Base-by-base conservation (phyloP, 2,888 invertebrate species). In the Drosophila aldrichi region DNA sequence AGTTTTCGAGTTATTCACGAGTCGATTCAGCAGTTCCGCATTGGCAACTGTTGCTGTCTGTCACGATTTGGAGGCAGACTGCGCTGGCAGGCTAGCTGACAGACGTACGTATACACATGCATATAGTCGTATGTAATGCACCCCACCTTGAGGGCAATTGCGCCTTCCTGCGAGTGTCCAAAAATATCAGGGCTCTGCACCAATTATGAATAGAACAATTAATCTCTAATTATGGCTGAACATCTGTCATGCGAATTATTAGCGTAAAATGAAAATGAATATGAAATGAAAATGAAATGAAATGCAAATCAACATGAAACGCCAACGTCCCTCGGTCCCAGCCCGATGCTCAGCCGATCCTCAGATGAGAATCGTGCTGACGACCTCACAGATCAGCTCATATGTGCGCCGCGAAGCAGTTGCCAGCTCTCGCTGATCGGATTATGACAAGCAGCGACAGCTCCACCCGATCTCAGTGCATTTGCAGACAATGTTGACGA, bases 181-280 rank as follows among this genome's bases (percentile, higher is more conserved):
- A 87, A 84, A 89, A 87, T 89, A 81, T 87, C 74, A 76, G 57
- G 57, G 61, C 65, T 57, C 57, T 70, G 77, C 76, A 71, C 80
- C 81, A 84, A 85, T 88, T 90, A 84, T 89, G 88, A 90, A 84
- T 81, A 91, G 85, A 91, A 92, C 92, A 91, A 91, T 92, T 91
- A 91, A 92, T 92, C 92, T 91, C 91, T 91, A 92, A 91, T 91
- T 92, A 91, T 90, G 90, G 86, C 81, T 89, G 89, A 91, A 85
- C 91, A 91, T 91, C 91, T 91, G 91, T 91, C 91, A 89, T 73
- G 88, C 81, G 86, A 91, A 83, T 88, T 87, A 87, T 88, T 90
- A 86, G 81, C 79, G 72, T 63, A 70, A 29, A 70, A 61, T 64
- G 20, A 22, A 22, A 22, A 25, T 25, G 25, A 25, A 73, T n/a